Conservation (phyloP, 1,140 invertebrate genomes). For the Drosophila pruinosa region DNA sequence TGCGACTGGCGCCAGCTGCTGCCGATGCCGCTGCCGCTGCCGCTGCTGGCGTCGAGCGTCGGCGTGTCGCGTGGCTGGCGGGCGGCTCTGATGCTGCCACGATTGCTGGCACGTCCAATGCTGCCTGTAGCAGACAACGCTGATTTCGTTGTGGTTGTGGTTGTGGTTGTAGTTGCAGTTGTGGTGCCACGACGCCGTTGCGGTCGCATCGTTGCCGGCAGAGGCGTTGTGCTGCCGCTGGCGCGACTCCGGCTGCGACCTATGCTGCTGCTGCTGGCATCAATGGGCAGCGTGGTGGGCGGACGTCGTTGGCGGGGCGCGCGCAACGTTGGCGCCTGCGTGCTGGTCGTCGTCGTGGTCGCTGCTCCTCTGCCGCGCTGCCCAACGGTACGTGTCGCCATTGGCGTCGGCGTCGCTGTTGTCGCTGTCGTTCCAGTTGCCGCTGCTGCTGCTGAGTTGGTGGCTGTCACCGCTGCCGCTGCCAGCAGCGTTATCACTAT, state of each 20-base stretch:
- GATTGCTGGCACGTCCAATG: conserved; percentile 19
- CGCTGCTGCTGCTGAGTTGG: conserved; percentile 24
- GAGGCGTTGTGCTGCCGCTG: conserved; percentile 26
- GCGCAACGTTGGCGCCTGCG: conserved; percentile 65
- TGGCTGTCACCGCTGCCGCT: conserved; percentile 37
- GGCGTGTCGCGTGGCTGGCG: conserved; percentile 63
- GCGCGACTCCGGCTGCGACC: conserved; percentile 9
- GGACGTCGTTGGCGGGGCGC: conserved; percentile 68
- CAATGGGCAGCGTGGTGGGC: conserved; percentile 61
- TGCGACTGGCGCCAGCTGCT: conserved; percentile 31
- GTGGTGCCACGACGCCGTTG: conserved; percentile 33
- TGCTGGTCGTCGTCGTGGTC: conserved; percentile 48
- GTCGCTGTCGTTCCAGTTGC: conserved; percentile 20
- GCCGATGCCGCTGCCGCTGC: conserved; percentile 12
- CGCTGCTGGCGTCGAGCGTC: not conserved
- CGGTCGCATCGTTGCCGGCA: conserved; percentile 25
- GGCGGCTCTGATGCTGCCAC: conserved; percentile 44
- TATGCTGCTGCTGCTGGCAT: conserved; percentile 25
- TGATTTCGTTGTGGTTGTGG: conserved; percentile 7
- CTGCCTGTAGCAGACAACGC: not conserved
- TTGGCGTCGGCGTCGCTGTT: conserved; percentile 6
- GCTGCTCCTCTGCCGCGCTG: conserved; percentile 41
- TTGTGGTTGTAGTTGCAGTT: conserved; percentile 33
- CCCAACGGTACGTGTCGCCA: conserved; percentile 9
- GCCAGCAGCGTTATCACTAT: conserved; percentile 69